Evolutionary conservation across 2,113 vertebrate species (phyloP).

Genomic region (Origma solitaria): DNA sequence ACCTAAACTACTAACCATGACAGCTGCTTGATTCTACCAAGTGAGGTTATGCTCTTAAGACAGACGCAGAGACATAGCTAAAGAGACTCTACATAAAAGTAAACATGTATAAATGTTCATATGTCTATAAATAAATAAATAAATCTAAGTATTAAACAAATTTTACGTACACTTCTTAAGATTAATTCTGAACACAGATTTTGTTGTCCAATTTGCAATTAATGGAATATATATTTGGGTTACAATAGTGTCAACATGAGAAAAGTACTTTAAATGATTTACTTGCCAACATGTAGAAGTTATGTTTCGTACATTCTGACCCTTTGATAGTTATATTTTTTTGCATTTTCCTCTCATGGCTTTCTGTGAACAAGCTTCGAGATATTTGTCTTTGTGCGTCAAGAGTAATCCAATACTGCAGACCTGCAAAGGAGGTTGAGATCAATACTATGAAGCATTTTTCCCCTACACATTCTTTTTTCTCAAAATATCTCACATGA

Average conservation of each 20-base stretch:
- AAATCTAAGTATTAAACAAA: neutral
- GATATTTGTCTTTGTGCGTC: constrained; percentile 72
- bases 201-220: neutral
- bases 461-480: neutral
- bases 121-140: neutral
- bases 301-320: constrained; percentile 69
- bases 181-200: neutral
- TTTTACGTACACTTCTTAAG: neutral
- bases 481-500: neutral
- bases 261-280: constrained; percentile 70
- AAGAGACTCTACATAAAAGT: neutral
- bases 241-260: neutral
- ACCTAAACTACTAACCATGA: neutral
- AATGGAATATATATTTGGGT: neutral
- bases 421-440: constrained; percentile 38
- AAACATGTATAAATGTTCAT: neutral
- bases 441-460: neutral
- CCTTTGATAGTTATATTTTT: constrained; percentile 63
- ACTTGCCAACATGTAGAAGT: constrained; percentile 86
- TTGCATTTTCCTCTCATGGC: constrained; percentile 71
- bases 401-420: constrained; percentile 75
- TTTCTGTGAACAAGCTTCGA: constrained; percentile 73
- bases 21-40: neutral
- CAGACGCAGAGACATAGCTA: neutral
- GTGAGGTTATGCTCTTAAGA: neutral